phyloP scores from a whole-genome alignment of 2,797 vertebrate genomes.

The Platyrinchus mystaceus region DNA sequence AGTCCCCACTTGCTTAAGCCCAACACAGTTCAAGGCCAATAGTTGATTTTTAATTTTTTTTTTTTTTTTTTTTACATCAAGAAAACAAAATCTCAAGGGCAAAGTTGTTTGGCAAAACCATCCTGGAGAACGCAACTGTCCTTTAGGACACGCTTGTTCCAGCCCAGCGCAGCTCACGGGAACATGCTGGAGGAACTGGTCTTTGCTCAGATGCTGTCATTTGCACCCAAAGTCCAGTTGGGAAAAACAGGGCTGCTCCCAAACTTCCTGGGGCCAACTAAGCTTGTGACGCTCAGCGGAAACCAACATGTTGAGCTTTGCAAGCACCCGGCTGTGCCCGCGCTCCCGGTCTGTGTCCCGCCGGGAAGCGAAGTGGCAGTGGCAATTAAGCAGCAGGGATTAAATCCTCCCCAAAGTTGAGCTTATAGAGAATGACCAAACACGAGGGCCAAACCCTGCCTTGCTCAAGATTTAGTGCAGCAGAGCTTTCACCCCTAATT shows the following conservation, averaged over 20 bases:
- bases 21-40: neutral
- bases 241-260: neutral
- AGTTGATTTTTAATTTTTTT: neutral
- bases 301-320: neutral
- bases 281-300: accelerated
- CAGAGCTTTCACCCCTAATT: neutral
- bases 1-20: neutral
- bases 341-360: accelerated
- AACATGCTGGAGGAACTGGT: accelerated
- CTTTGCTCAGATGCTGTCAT: neutral
- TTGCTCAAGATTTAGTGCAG: neutral
- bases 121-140: neutral
- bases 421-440: neutral
- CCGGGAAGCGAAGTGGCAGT: accelerated
- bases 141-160: neutral
- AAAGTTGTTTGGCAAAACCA: neutral
- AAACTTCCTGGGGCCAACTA: neutral
- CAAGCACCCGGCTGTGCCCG: accelerated
- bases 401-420: neutral
- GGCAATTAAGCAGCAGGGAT: neutral
- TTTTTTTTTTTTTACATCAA: neutral
- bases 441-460: neutral
- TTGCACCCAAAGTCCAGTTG: neutral
- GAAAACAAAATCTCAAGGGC: neutral
- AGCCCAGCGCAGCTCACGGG: accelerated